phyloP scores from a whole-genome alignment of 2,797 vertebrate species.

The Notolabrus celidotus region DNA sequence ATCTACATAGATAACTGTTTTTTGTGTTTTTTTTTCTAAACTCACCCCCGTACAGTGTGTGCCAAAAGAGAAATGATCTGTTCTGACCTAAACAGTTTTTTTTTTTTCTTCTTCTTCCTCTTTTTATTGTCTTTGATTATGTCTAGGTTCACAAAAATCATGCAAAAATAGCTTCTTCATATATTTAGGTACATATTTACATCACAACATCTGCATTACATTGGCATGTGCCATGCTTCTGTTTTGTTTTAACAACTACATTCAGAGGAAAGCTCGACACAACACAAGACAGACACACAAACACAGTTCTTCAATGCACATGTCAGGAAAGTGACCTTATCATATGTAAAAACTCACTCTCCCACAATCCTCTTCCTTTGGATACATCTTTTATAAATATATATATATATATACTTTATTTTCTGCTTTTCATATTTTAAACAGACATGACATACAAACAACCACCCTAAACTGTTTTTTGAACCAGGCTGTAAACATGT shows the following conservation, averaged over 20 bases:
- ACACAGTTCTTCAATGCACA: constrained; percentile 58
- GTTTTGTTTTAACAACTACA: constrained; percentile 61
- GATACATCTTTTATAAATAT: constrained; percentile 9
- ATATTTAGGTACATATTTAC: constrained; percentile 94
- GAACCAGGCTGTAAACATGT: too few species aligned
- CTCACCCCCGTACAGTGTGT: too few species aligned
- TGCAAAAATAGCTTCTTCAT: constrained; percentile 94
- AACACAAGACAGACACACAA: constrained; percentile 58
- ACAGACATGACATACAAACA: too few species aligned
- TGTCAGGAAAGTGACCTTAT: too few species aligned
- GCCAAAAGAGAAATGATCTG: too few species aligned
- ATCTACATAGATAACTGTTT: too few species aligned
- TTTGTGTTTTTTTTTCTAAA: too few species aligned
- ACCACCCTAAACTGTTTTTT: too few species aligned
- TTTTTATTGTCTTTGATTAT: constrained; percentile 83
- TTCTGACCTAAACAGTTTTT: too few species aligned
- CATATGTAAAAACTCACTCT: constrained; percentile 36
- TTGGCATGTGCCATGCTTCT: constrained; percentile 83
- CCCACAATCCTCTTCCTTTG: constrained; percentile 8
- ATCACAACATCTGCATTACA: constrained; percentile 81
- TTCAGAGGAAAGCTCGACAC: constrained; percentile 71
- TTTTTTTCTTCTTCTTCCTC: too few species aligned
- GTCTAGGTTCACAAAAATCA: constrained; percentile 91
- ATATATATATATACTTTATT: too few species aligned
- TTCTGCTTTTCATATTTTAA: too few species aligned